Evolutionary conservation across 2,113 vertebrate species (phyloP).

Genomic region (Penelope pileata): DNA sequence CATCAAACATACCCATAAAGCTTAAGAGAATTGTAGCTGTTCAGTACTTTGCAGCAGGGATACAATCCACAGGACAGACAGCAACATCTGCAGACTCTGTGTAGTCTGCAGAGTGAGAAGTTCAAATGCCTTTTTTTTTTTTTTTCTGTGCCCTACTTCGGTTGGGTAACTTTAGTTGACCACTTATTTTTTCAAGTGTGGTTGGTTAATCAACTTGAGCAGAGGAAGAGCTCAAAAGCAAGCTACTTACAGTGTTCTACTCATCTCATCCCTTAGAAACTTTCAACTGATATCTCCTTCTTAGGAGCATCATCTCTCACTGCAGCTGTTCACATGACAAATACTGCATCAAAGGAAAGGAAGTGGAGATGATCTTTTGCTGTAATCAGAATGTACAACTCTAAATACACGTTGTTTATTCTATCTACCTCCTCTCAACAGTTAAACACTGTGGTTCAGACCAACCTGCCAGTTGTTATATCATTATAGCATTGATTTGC

Average conservation of each 20-base stretch:
- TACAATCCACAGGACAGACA: not conserved
- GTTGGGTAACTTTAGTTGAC: not conserved
- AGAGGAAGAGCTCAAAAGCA: not conserved
- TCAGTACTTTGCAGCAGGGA: not conserved
- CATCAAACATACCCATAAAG: not conserved
- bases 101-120: not conserved
- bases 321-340: not conserved
- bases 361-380: not conserved
- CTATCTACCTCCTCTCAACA: not conserved
- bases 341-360: not conserved
- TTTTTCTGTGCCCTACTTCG: not conserved
- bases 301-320: not conserved
- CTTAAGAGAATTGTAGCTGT: not conserved
- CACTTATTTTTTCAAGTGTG: not conserved
- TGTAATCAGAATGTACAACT: not conserved
- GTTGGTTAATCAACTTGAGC: not conserved
- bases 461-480: not conserved
- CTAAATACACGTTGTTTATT: slow-evolving; percentile 9
- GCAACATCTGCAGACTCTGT: not conserved
- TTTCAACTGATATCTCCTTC: not conserved
- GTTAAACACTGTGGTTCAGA: not conserved
- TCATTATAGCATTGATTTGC: not conserved
- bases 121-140: not conserved
- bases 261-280: not conserved
- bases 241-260: not conserved